These are phyloP conservation scores for Paramisgurnus dabryanus DNA, from an alignment of 2,113 vertebrate genomes.

Conservation along the genomic window DNA sequence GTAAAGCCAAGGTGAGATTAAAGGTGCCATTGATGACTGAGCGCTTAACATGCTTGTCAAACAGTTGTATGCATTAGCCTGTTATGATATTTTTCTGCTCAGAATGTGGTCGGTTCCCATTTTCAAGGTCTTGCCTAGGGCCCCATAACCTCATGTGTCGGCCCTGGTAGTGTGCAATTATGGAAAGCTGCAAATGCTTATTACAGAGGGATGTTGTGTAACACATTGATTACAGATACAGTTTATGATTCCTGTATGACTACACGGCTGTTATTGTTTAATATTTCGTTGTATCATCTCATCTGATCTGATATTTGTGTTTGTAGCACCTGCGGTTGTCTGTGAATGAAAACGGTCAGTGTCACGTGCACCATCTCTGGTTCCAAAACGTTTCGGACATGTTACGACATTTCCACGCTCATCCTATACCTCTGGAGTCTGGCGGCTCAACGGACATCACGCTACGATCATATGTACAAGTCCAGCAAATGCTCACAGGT, in stretches of 20 bases:
- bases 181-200: no score
- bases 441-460: conserved; percentile 95
- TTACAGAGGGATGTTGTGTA: no score
- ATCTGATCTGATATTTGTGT: neutral
- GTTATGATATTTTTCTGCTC: no score
- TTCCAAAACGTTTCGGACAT: conserved; percentile 97
- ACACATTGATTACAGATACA: no score
- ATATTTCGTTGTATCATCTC: neutral
- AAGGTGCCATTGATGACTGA: neutral
- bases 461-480: conserved; percentile 89
- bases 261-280: neutral
- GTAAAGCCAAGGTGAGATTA: conserved; percentile 89
- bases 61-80: no score
- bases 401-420: conserved; percentile 94
- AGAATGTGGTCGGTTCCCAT: no score
- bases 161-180: no score
- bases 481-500: conserved; percentile 80
- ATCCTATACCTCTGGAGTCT: conserved; percentile 95
- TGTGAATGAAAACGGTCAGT: conserved; percentile 91
- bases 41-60: no score
- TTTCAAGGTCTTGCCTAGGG: no score
- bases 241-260: no score
- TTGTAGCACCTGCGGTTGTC: conserved; percentile 93
- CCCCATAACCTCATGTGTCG: no score
- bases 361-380: conserved; percentile 98